phyloP scores from a whole-genome alignment of 2,888 invertebrate genomes.

The Lepidocyrtinus sp. region DNA sequence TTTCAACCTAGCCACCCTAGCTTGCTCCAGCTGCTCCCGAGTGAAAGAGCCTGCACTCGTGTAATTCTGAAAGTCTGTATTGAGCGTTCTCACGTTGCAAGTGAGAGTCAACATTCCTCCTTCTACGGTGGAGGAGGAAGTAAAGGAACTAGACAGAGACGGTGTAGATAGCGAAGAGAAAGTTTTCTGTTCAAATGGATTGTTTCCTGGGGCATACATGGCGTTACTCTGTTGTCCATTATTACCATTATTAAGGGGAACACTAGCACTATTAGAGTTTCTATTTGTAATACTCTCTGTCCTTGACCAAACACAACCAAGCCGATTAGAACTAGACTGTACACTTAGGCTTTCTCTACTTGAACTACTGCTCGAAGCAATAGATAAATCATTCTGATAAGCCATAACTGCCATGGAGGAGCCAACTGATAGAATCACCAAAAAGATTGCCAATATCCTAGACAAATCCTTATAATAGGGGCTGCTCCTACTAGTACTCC shows the following conservation, averaged over 20 bases:
- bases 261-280: not conserved
- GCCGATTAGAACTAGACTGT: conserved; percentile 43
- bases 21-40: conserved; percentile 61
- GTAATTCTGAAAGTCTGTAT: conserved; percentile 63
- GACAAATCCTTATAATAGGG: conserved; percentile 20
- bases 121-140: not conserved
- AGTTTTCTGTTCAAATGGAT: conserved; percentile 50
- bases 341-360: too few species aligned
- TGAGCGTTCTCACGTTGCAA: conserved; percentile 64
- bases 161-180: conserved; percentile 37
- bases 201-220: conserved; percentile 35
- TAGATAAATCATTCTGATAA: conserved; percentile 68
- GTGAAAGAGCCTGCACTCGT: conserved; percentile 46
- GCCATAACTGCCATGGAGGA: conserved; percentile 65
- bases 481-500: conserved; percentile 18
- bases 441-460: conserved; percentile 40
- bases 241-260: conserved; percentile 27
- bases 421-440: conserved; percentile 64
- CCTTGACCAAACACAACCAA: conserved; percentile 67
- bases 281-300: conserved; percentile 44
- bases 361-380: conserved; percentile 29
- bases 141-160: conserved; percentile 16
- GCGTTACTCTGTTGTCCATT: conserved; percentile 23
- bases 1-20: conserved; percentile 77
- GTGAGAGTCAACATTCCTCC: conserved; percentile 45